Base-by-base conservation (phyloP, 2,113 vertebrate species). In the Poeciliopsis occidentalis region DNA sequence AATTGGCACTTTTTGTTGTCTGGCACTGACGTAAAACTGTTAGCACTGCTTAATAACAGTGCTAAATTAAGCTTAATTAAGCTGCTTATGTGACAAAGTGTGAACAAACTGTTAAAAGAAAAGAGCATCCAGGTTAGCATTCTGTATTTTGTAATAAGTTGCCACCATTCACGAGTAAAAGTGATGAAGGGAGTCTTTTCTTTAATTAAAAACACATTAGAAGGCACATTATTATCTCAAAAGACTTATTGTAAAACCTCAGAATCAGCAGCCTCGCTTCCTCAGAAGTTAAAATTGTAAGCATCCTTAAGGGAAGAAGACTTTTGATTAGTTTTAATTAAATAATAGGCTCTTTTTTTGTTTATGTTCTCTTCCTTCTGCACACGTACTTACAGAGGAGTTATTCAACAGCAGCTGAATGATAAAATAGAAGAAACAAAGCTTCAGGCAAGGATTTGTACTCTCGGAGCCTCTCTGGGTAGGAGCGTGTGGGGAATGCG, bases 371-470 rank as follows among this genome's bases (percentile, higher is more conserved):
- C 12, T 24, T 64, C 60, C 31, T 22, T 71, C n/a, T 54, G 4
- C 13, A 11, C 65, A 64, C 61, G 60, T 19, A 39, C 19, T 70
- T 75, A 70, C 63, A 75, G 47, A 65, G 72, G 7, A 3, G 71
- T 83, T 86, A 86, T 19, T 6, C 74, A 89, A 85, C 65, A 32
- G 60, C 12, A 7, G 72, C 64, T 76, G 65, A 81, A 77, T 88
- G 82, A 85, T 77, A 70, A 73, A 72, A 87, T 88, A 79, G 11
- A 30, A 79, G 67, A 90, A 83, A 67, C 64, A 76, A 83, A 73
- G 80, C 86, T 67, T 0, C 27, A 71, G 79, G 86, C 80, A 5
- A 73, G 67, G 71, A 76, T 81, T 79, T 79, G 71, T 83, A 76
- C 78, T 86, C 74, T 79, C 51, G 15, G 24, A 64, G 60, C 69